A percentile compares a stretch with the other conserved stretches of the same genome.
Evolutionary conservation across 2,113 vertebrate genomes (phyloP).

Genomic region (Piaya cayana): DNA sequence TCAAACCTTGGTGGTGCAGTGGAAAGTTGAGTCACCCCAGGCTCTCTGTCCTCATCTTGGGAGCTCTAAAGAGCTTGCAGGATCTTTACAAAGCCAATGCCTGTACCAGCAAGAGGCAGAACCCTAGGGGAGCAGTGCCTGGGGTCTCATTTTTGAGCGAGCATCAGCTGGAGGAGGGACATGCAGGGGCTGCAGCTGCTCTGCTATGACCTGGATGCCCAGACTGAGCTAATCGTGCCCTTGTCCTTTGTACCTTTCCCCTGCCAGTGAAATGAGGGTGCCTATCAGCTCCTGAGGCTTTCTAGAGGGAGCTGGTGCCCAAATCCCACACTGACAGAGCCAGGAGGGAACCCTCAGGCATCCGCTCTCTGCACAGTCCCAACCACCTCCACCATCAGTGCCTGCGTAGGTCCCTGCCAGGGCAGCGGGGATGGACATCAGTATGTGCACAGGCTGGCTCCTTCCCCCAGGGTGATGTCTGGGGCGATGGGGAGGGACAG

Average conservation of each 20-base stretch:
- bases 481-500: rapidly evolving
- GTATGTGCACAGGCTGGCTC: background rate
- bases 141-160: background rate
- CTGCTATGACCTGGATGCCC: background rate
- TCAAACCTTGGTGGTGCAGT: background rate
- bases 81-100: background rate
- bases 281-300: background rate
- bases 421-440: background rate
- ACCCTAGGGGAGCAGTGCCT: background rate
- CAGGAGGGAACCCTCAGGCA: background rate
- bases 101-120: background rate
- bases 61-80: background rate
- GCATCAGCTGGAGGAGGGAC: background rate
- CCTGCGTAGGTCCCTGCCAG: background rate
- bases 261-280: background rate
- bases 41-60: background rate
- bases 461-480: background rate
- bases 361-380: rapidly evolving
- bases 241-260: background rate
- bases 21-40: background rate
- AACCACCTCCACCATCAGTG: rapidly evolving
- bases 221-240: background rate
- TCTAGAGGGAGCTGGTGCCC: background rate
- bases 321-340: background rate
- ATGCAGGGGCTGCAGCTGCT: rapidly evolving